Evolutionary conservation across 2,797 vertebrate genomes (phyloP).

Genomic region (Hippopotamyrus pictus): DNA sequence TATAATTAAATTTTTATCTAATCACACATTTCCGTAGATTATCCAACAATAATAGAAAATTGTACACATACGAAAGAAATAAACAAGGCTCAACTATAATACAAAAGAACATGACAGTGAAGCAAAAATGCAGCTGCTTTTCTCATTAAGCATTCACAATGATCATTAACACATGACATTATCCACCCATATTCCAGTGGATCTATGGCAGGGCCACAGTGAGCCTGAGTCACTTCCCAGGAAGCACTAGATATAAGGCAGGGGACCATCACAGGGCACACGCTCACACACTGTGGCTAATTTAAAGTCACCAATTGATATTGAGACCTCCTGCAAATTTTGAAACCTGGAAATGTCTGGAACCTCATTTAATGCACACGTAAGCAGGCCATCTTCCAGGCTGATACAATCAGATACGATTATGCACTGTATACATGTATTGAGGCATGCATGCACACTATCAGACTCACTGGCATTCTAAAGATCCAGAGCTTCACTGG

Average conservation of each 20-base stretch:
- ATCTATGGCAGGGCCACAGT: not conserved
- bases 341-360: not conserved
- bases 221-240: not conserved
- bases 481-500: not conserved
- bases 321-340: not conserved
- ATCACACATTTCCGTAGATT: not conserved
- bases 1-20: not conserved
- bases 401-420: not conserved
- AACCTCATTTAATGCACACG: not conserved
- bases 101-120: constrained; percentile 46
- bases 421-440: not conserved
- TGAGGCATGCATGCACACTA: not conserved
- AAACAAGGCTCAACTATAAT: not conserved
- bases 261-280: not conserved
- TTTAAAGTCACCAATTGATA: not conserved
- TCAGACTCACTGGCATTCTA: not conserved
- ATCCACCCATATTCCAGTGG: not conserved
- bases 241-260: not conserved
- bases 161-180: not conserved
- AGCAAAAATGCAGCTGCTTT: constrained; percentile 50
- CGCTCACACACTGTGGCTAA: not conserved
- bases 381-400: not conserved
- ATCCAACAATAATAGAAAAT: not conserved
- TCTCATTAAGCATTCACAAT: not conserved
- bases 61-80: constrained; percentile 36